Base-by-base conservation (phyloP, 2,888 invertebrate species). In the Tetrapedia diversipes region DNA sequence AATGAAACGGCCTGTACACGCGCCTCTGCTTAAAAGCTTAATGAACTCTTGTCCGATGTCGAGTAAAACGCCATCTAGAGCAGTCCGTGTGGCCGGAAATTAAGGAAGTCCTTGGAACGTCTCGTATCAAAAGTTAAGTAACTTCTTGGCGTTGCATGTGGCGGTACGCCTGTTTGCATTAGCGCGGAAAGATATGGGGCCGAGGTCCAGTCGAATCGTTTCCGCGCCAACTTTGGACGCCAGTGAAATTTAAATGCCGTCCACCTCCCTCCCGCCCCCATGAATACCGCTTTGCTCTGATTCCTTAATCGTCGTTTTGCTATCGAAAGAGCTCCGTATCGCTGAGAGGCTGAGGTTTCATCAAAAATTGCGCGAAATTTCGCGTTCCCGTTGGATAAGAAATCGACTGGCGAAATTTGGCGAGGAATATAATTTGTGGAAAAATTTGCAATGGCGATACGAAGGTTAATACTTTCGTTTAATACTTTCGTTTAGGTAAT, bases 91-190 rank as follows among this genome's bases (percentile, higher is more conserved):
- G 75, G 76, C 82, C 80, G 78, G 84, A 85, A 85, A 85, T 86
- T 85, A 85, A 85, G 85, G 75, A 82, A 85, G 81, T 85, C 85
- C 79, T 74, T 78, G 63, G 74, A 85, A 80, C 73, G 83, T 85
- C 85, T 82, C 79, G 78, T 77, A 80, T 77, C 77, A 81, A 71
- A 79, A 85, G 85, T 80, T 81, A 75, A 83, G 81, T 81, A 84
- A 84, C 81, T 83, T 66, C 79, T 71, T 77, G 69, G 34, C 39
- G 39, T 70, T n/a, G 79, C 75, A 68, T 67, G 51, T 63, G 75
- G 32, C 53, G 34, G 32, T 14, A 45, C n/a, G 47, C 4, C 6
- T 37, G 14, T 19, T 14, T 29, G 47, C 49, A 66, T 66, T 59
- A 64, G 51, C 59, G 54, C 27, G 51, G 43, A 27, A 59, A 65